Percentiles rank a stretch among this genome's conserved stretches.
Evolutionary conservation across 1,140 invertebrate genomes (phyloP).

Genomic region (Chelonus insularis): DNA sequence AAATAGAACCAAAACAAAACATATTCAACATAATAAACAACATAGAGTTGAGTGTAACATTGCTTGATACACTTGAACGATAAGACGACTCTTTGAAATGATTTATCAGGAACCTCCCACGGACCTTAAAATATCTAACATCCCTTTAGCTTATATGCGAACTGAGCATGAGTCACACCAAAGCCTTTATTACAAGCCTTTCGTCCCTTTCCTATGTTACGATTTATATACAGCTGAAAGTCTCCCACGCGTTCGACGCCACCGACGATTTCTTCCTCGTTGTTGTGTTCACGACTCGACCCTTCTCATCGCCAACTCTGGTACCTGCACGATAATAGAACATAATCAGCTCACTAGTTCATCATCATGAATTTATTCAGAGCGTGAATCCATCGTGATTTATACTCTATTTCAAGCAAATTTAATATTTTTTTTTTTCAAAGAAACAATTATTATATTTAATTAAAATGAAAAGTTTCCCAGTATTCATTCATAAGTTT

Average conservation of each 20-base stretch:
- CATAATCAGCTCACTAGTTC: constrained; percentile 3
- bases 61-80: constrained; percentile 17
- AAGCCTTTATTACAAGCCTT: not conserved
- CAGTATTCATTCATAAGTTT: too few relatives aligned
- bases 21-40: too few relatives aligned
- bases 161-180: constrained; percentile 13
- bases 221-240: constrained; percentile 14
- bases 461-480: too few relatives aligned
- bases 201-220: constrained; percentile 8
- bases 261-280: constrained; percentile 13
- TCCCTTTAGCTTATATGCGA: not conserved
- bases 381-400: not conserved
- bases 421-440: too few relatives aligned
- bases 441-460: too few relatives aligned
- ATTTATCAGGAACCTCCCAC: constrained; percentile 26
- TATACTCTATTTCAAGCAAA: not conserved
- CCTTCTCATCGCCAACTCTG: not conserved
- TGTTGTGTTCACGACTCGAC: constrained; percentile 18
- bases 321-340: constrained; percentile 6
- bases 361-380: not conserved
- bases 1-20: not conserved
- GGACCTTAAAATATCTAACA: not conserved
- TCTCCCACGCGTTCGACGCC: constrained; percentile 27
- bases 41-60: not conserved
- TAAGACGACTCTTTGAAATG: constrained; percentile 17